Conservation (phyloP, 2,888 invertebrate genomes). For the Sesia apiformis region DNA sequence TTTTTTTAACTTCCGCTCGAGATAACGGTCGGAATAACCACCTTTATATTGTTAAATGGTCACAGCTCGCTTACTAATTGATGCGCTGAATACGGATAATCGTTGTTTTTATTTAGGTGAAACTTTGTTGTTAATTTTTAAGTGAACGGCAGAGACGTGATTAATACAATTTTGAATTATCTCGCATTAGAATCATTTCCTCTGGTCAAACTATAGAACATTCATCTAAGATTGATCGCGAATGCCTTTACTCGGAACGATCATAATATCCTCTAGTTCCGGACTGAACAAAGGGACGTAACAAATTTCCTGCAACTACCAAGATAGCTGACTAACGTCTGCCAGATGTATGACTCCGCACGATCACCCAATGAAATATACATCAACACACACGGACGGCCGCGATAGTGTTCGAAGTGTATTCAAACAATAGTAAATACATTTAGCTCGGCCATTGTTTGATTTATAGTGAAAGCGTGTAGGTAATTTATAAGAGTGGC, state of each 20-base stretch:
- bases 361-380: conserved; percentile 37
- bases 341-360: conserved; percentile 20
- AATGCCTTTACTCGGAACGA: conserved; percentile 38
- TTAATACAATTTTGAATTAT: conserved; percentile 33
- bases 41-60: conserved; percentile 58
- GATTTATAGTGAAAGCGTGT: conserved; percentile 71
- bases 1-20: conserved; percentile 60
- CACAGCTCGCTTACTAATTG: conserved; percentile 47
- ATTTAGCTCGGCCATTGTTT: conserved; percentile 65
- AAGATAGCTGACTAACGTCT: conserved; percentile 48
- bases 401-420: conserved; percentile 48
- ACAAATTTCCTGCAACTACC: conserved; percentile 40
- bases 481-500: conserved; percentile 71
- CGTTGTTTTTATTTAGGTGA: not conserved
- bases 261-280: conserved; percentile 53
- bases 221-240: conserved; percentile 44
- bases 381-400: conserved; percentile 28
- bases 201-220: conserved; percentile 28
- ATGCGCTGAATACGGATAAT: conserved; percentile 21
- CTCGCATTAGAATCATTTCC: conserved; percentile 52
- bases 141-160: conserved; percentile 6
- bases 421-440: conserved; percentile 71
- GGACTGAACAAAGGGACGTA: conserved; percentile 46
- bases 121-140: not conserved
- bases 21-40: conserved; percentile 62